Percentiles rank a stretch among this genome's conserved stretches.
Conservation (phyloP, 2,888 invertebrate genomes). For the Amaurobius ferox region DNA sequence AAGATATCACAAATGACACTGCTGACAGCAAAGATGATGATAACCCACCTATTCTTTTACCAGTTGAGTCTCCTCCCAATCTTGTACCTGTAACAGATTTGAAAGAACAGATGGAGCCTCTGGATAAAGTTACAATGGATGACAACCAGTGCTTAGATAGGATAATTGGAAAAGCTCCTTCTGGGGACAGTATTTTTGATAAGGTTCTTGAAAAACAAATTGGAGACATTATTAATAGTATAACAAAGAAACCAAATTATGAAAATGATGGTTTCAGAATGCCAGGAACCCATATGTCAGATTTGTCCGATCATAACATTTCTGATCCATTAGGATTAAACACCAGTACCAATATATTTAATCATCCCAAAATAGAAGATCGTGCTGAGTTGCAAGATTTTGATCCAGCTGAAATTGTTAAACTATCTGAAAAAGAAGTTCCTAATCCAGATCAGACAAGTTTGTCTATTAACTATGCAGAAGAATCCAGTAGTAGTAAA, state of each 20-base stretch:
- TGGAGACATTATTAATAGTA: slow-evolving; percentile 31
- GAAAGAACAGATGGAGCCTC: slow-evolving; percentile 41
- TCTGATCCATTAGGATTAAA: slow-evolving; percentile 28
- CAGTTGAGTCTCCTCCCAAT: slow-evolving; percentile 48
- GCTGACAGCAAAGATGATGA: slow-evolving; percentile 69
- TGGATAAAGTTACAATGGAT: slow-evolving; percentile 10
- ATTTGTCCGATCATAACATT: slow-evolving; percentile 27
- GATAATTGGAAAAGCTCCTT: background rate
- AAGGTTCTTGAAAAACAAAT: slow-evolving; percentile 40
- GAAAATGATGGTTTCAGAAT: slow-evolving; percentile 2
- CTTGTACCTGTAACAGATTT: slow-evolving; percentile 35
- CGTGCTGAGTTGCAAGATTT: background rate
- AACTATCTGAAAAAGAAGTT: slow-evolving; percentile 26
- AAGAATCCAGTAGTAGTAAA: slow-evolving; percentile 35
- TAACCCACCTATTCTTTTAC: slow-evolving; percentile 56
- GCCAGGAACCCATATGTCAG: slow-evolving; percentile 21
- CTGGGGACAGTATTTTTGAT: slow-evolving; percentile 10
- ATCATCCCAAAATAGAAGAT: background rate
- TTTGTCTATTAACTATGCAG: slow-evolving; percentile 23
- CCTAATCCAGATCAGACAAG: background rate
- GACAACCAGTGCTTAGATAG: slow-evolving; percentile 22
- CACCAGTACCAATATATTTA: slow-evolving; percentile 25
- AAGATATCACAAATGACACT: slow-evolving; percentile 68
- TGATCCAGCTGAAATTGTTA: slow-evolving; percentile 15
- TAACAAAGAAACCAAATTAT: background rate